phyloP scores from a whole-genome alignment of 2,113 vertebrate species.

The Semnornis frantzii region DNA sequence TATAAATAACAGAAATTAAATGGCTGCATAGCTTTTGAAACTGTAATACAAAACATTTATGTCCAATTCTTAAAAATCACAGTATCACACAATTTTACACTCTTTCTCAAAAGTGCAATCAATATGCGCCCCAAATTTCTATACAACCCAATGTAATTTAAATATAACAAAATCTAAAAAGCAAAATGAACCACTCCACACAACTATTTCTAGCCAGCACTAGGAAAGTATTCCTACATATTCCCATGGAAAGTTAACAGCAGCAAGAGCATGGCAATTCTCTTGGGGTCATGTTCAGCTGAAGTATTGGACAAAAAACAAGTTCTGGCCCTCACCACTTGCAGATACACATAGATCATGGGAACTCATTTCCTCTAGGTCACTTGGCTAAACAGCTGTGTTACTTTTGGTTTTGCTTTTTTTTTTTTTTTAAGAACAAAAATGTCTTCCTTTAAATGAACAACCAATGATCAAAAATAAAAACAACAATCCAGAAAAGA shows the following conservation, averaged over 20 bases:
- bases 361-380: conserved; percentile 34
- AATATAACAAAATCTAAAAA: background rate
- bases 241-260: background rate
- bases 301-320: background rate
- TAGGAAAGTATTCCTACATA: background rate
- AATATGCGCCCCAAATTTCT: background rate
- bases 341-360: conserved; percentile 3
- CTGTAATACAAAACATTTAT: background rate
- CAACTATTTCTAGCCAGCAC: background rate
- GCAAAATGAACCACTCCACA: background rate
- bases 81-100: background rate
- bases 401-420: background rate
- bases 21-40: background rate
- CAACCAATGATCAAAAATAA: background rate
- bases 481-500: background rate
- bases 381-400: conserved; percentile 17
- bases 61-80: background rate
- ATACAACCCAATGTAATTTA: background rate
- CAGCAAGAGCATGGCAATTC: background rate
- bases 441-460: conserved; percentile 23
- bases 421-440: conserved; percentile 33
- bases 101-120: background rate
- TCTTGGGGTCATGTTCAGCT: background rate
- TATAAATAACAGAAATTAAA: background rate
- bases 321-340: background rate